These are phyloP conservation scores for Gephyroberyx darwinii DNA, from an alignment of 2,797 vertebrate genomes.

Conservation along the genomic window DNA sequence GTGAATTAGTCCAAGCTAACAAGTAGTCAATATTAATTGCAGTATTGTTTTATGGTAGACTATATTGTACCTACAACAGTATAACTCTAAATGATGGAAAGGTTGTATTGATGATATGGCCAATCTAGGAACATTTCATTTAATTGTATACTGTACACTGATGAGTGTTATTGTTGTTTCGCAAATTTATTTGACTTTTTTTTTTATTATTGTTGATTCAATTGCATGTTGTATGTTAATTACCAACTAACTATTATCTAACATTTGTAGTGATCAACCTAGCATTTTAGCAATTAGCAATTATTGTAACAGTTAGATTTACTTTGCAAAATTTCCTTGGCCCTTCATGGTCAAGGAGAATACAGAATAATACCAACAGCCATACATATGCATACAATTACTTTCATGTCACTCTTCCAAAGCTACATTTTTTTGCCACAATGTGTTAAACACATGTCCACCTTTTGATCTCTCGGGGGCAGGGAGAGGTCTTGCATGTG, in stretches of 20 bases:
- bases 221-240: not conserved
- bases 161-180: not conserved
- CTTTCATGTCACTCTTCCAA: constrained; percentile 44
- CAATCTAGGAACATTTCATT: not conserved
- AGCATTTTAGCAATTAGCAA: constrained; percentile 28
- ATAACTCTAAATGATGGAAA: not conserved
- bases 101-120: not conserved
- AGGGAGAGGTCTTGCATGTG: constrained; percentile 54
- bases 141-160: not conserved
- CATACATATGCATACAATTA: constrained; percentile 60
- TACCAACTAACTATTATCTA: not conserved
- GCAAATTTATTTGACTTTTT: not conserved
- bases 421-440: constrained; percentile 43
- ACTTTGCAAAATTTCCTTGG: not conserved
- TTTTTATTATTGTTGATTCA: not conserved
- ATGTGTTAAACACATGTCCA: constrained; percentile 73
- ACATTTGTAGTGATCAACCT: constrained; percentile 19
- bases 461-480: constrained; percentile 56
- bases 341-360: constrained; percentile 1
- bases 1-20: not conserved
- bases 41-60: too few species aligned
- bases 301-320: constrained; percentile 18
- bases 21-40: not conserved
- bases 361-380: constrained; percentile 13
- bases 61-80: too few species aligned